These are phyloP conservation scores for Himalopsyche anomala DNA, from an alignment of 2,888 invertebrate genomes.

Conservation along the genomic window DNA sequence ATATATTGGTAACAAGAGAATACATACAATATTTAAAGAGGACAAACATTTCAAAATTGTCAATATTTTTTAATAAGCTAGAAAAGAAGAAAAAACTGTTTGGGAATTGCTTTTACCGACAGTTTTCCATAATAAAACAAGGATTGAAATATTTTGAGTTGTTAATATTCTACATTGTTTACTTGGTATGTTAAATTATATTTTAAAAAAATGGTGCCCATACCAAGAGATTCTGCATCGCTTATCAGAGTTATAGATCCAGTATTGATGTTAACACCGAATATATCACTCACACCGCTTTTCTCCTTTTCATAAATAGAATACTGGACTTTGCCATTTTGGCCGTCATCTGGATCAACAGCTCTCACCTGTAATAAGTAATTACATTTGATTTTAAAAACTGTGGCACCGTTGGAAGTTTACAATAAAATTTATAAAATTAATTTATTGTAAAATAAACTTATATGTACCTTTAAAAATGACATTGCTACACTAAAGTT, in stretches of 20 bases:
- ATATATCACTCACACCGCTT: constrained; percentile 80
- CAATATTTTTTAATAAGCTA: neutral
- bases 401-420: neutral
- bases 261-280: constrained; percentile 84
- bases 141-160: neutral
- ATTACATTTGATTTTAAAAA: constrained; percentile 43
- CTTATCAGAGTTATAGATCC: constrained; percentile 85
- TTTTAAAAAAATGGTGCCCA: constrained; percentile 56
- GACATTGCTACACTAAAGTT: constrained; percentile 77
- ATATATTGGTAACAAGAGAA: neutral
- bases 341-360: constrained; percentile 86
- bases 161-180: too few relatives aligned
- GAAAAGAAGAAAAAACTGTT: neutral
- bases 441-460: neutral
- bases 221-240: constrained; percentile 77
- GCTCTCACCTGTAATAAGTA: constrained; percentile 78
- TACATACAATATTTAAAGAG: neutral
- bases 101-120: neutral
- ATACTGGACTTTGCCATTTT: constrained; percentile 84
- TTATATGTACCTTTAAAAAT: constrained; percentile 76
- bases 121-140: too few relatives aligned
- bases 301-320: constrained; percentile 84
- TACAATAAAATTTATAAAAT: neutral
- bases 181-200: too few relatives aligned
- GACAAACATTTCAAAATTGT: neutral